Evolutionary conservation across 1,140 invertebrate genomes (phyloP).

Genomic region (Harpegnathos saltator): DNA sequence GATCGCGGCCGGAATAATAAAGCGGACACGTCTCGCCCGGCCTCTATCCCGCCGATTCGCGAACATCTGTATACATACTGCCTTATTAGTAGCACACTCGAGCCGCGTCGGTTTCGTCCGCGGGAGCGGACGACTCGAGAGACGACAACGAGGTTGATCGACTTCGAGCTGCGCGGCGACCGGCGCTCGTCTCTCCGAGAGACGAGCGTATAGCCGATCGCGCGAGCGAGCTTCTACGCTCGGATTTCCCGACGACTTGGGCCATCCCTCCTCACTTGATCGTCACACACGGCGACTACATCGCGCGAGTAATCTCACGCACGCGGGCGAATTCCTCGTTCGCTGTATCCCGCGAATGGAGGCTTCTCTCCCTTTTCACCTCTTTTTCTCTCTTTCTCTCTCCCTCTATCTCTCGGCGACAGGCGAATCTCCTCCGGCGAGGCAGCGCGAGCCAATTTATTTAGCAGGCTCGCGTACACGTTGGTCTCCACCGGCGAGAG

Average conservation of each 20-base stretch:
- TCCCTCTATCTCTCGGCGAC: neutral
- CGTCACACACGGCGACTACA: neutral
- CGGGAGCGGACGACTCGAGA: neutral
- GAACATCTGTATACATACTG: conserved; percentile 61
- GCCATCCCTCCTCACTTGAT: neutral
- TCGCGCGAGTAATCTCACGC: conserved; percentile 6
- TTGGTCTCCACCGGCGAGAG: conserved; percentile 14
- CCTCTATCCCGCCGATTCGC: conserved; percentile 14
- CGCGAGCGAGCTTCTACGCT: neutral
- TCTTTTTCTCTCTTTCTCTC: neutral
- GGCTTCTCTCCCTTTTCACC: neutral
- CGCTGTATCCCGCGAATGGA: neutral
- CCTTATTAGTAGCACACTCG: conserved; percentile 42
- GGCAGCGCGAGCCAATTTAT: conserved; percentile 39
- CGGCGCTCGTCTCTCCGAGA: neutral
- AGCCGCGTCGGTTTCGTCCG: conserved; percentile 23
- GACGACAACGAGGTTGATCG: conserved; percentile 8
- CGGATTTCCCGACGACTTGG: neutral
- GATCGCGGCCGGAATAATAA: conserved; percentile 65
- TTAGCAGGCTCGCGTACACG: conserved; percentile 2
- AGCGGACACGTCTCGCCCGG: conserved; percentile 9
- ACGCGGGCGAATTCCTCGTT: neutral
- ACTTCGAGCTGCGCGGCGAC: no score
- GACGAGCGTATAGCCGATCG: neutral
- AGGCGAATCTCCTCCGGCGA: conserved; percentile 11